These are phyloP conservation scores for Limonius californicus DNA, from an alignment of 1,140 invertebrate species.

Conservation along the genomic window DNA sequence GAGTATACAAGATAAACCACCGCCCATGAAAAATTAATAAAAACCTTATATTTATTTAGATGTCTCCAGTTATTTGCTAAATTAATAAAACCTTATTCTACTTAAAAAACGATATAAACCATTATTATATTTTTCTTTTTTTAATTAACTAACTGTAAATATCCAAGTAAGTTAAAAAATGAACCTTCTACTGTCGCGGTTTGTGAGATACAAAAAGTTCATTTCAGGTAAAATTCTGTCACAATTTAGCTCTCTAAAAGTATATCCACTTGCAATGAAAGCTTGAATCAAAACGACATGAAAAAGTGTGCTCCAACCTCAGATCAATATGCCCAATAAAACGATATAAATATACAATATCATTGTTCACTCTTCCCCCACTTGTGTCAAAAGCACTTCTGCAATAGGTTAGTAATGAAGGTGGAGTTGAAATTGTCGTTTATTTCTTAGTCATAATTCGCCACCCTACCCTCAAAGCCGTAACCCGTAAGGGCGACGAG, in stretches of 20 bases:
- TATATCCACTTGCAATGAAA: conserved; percentile 8
- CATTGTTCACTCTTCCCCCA: conserved; percentile 34
- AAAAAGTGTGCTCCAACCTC: conserved; percentile 31
- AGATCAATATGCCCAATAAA: conserved; percentile 48
- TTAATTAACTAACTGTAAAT: too few species aligned
- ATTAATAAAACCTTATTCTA: too few species aligned
- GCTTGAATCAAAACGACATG: conserved; percentile 31
- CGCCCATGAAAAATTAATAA: too few species aligned
- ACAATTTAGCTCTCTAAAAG: conserved; percentile 14
- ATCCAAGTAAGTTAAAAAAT: too few species aligned
- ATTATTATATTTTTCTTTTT: too few species aligned
- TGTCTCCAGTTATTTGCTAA: too few species aligned
- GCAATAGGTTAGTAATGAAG: conserved; percentile 21
- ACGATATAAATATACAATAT: conserved; percentile 47
- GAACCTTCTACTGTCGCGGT: too few species aligned
- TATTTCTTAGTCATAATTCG: background rate
- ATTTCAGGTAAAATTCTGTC: background rate
- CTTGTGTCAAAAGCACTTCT: conserved; percentile 27
- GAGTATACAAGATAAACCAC: too few species aligned
- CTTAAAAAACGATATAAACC: too few species aligned
- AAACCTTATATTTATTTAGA: too few species aligned
- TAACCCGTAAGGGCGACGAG: background rate
- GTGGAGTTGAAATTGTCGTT: conserved; percentile 18
- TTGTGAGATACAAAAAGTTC: background rate
- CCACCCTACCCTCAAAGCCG: background rate